phyloP scores from a whole-genome alignment of 2,113 vertebrate species.

The Pluvianellus socialis region DNA sequence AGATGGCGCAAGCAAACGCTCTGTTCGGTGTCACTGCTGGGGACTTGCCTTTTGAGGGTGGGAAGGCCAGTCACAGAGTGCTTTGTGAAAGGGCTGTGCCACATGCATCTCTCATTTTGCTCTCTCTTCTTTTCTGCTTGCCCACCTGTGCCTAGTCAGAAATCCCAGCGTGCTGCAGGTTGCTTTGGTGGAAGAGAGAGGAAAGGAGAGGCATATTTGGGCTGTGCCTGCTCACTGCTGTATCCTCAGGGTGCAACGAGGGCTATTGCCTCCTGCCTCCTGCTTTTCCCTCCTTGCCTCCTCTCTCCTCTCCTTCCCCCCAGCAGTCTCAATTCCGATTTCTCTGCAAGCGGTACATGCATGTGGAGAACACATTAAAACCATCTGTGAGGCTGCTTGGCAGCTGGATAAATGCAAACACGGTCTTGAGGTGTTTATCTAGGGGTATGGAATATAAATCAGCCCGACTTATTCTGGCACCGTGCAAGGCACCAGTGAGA shows the following conservation, averaged over 20 bases:
- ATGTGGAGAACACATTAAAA: neutral
- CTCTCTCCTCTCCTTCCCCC: neutral
- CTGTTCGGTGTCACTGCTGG: neutral
- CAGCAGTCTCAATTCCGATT: neutral
- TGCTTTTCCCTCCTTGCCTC: neutral
- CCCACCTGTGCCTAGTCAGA: neutral
- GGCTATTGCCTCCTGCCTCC: neutral
- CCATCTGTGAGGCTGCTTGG: slow-evolving; percentile 15
- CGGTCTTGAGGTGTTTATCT: slow-evolving; percentile 45
- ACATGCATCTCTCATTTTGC: neutral
- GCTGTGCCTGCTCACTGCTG: neutral
- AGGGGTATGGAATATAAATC: slow-evolving; percentile 38
- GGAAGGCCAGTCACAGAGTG: neutral
- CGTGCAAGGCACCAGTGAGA: neutral
- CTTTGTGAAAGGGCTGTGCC: neutral
- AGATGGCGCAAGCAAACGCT: neutral
- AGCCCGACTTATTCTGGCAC: neutral
- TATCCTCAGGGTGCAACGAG: neutral
- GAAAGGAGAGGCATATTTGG: neutral
- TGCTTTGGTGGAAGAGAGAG: neutral
- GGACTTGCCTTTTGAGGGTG: neutral
- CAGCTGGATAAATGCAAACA: slow-evolving; percentile 19
- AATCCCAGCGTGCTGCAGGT: neutral
- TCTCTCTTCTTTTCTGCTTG: neutral
- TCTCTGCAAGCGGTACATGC: neutral